Evolutionary conservation across 92 coral and sea anemone species (phyloP).

Genomic region (Bergia puertoricense): DNA sequence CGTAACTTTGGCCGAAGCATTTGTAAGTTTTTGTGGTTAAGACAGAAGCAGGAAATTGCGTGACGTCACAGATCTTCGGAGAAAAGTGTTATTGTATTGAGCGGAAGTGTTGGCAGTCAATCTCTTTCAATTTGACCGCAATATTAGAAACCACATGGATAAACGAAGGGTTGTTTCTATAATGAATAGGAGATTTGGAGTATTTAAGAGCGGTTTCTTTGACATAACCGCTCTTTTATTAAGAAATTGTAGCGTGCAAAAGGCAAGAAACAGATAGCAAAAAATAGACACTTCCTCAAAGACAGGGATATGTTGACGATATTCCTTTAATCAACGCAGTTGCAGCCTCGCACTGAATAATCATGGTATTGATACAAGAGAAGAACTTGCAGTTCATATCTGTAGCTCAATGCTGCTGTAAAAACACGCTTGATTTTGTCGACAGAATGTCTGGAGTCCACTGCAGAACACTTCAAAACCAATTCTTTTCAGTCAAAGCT

Average conservation of each 20-base stretch:
- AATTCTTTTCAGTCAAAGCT: neutral
- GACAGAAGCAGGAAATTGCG: neutral
- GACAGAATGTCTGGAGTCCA: conserved; percentile 10
- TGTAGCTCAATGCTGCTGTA: neutral
- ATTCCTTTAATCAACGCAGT: neutral
- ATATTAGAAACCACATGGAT: conserved; percentile 15
- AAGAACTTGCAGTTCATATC: neutral
- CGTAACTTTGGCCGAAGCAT: conserved; percentile 1
- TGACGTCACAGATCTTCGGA: conserved; percentile 20
- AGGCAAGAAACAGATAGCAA: neutral
- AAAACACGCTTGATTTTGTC: neutral
- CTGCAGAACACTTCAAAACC: neutral
- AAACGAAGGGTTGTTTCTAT: conserved; percentile 18
- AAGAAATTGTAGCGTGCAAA: neutral
- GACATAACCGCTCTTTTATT: neutral
- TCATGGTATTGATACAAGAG: too few relatives aligned
- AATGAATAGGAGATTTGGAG: conserved; percentile 14
- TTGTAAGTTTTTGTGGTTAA: neutral
- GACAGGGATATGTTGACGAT: neutral
- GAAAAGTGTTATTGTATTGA: conserved; percentile 7
- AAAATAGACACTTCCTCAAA: neutral
- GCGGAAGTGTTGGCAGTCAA: conserved; percentile 17
- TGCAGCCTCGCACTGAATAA: neutral
- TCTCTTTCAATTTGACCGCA: conserved; percentile 28
- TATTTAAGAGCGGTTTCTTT: conserved; percentile 39